Evolutionary conservation across 2,888 invertebrate species (phyloP), one percentile per base, ranked within the genome.

Genomic region (Limnephilus lunatus): DNA sequence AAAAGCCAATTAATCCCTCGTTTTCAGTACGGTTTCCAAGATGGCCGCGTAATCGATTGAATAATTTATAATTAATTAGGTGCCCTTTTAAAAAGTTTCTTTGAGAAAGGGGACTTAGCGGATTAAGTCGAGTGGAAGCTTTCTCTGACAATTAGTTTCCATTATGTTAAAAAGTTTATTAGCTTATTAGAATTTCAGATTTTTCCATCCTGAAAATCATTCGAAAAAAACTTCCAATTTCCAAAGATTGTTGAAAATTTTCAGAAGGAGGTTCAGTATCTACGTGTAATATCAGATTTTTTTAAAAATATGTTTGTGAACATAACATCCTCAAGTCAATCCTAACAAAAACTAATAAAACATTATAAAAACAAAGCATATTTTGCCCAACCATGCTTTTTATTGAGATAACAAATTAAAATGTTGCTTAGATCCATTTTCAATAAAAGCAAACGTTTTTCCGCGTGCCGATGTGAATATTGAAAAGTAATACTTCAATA

Each of bases 21-120:
- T 39, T 35, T 39, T 85, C 39, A n/a, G 39, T 9, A 12, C 7
- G 85, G 35, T 85, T 80, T 91, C 86, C 91, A 91, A 86, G 85
- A 91, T 91, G 85, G 86, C 68, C 85, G 85, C 44, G 85, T 91
- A 32, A 91, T 91, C 85, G 85, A 91, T 91, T 91, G 91, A 91
- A 91, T 91, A 91, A 85, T 86, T 91, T 86, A 80, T 48, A 86
- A 91, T 91, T 91, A 91, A 91, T 91, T 85, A 91, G 48, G 81
- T 68, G 81, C 35, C 81, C 32, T 89, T 89, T 88, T 44, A 68
- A 89, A 88, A 88, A 44, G 48, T 88, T 44, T 44, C 30, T 14
- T 31, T 31, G 14, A 82, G 32, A 82, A 82, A 19, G 82, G 82
- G 82, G 31, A 31, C 31, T 82, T 82, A 31, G 31, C 31, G 82